Base-by-base conservation (phyloP, 2,888 invertebrate species). In the Choristoneura rosaceana region DNA sequence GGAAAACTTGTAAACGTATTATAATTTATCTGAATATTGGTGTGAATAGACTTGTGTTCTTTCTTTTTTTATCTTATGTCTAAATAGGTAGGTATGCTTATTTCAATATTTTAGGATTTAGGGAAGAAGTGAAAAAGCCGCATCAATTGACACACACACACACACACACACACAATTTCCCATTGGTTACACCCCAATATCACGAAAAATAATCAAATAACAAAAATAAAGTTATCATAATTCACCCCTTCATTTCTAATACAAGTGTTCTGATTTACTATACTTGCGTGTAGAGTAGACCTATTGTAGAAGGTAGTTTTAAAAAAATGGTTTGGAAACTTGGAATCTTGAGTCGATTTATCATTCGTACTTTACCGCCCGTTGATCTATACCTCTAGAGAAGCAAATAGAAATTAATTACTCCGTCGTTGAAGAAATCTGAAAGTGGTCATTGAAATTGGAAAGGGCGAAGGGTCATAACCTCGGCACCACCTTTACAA, bases 391-490 rank as follows among this genome's bases (percentile, higher is more conserved):
- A 25, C 45, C 25, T 45, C 41, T 43, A 43, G 62, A 43, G 41
- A 45, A 25, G 43, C 15, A 55, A 45, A 59, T 64, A 64, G 38
- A 63, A 64, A 64, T 64, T 70, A 70, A 70, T 70, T 47, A 70
- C 17, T 59, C 4, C 34, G 25, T 12, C 41, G 33, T 9, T 10
- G 58, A 70, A 64, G 58, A 70, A 64, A 63, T 63, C 63, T 64
- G 14, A 58, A 59, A 59, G 64, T 47, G 45, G 63, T 70, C 47
- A 63, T 70, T 64, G 64, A 64, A 64, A 69, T 61, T 8, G 34
- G 41, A 58, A 50, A 70, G 70, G 58, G 63, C 58, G 43, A 25
- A 3, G 58, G 63, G 63, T 58, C 58, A 38, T 17, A 47, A 64
- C 47, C 70, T 64, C 62, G 17, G n/a, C 43, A 52, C 12, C 38